Percentiles rank a stretch among this genome's conserved stretches.
Conservation (phyloP, 1,140 invertebrate species). For the Battus philenor region DNA sequence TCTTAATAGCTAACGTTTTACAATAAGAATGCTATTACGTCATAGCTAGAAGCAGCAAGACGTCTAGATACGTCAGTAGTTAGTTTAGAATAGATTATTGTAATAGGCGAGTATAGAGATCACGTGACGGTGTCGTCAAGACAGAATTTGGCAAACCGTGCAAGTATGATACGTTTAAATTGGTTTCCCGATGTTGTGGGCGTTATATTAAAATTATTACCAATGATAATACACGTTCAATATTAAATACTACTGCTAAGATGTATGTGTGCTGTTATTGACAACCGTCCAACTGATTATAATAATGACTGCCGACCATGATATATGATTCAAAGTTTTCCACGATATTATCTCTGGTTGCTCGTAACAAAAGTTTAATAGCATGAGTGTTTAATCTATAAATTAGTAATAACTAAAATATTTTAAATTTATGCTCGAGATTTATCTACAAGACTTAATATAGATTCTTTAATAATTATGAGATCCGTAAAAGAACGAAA, state of each 20-base stretch:
- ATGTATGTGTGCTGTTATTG: constrained; percentile 9
- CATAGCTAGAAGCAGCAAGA: constrained; percentile 27
- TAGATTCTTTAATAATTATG: no score
- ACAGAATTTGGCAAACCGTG: neutral
- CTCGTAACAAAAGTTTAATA: no score
- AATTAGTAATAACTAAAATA: no score
- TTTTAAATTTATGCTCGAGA: no score
- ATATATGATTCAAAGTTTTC: no score
- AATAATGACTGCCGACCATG: constrained; percentile 1
- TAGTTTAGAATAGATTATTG: constrained; percentile 26
- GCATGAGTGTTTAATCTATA: no score
- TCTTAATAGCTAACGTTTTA: constrained; percentile 19
- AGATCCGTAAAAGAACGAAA: no score
- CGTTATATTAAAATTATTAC: neutral
- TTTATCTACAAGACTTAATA: no score
- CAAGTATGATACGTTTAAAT: neutral
- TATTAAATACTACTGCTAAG: constrained; percentile 6
- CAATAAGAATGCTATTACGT: constrained; percentile 29
- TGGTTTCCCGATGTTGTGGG: neutral
- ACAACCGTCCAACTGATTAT: constrained; percentile 13
- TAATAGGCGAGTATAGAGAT: neutral
- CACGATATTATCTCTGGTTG: no score
- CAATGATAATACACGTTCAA: neutral
- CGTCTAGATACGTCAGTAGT: constrained; percentile 23
- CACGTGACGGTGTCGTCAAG: neutral